Conservation (phyloP, 2,888 invertebrate genomes). For the Nomada hirtipes region DNA sequence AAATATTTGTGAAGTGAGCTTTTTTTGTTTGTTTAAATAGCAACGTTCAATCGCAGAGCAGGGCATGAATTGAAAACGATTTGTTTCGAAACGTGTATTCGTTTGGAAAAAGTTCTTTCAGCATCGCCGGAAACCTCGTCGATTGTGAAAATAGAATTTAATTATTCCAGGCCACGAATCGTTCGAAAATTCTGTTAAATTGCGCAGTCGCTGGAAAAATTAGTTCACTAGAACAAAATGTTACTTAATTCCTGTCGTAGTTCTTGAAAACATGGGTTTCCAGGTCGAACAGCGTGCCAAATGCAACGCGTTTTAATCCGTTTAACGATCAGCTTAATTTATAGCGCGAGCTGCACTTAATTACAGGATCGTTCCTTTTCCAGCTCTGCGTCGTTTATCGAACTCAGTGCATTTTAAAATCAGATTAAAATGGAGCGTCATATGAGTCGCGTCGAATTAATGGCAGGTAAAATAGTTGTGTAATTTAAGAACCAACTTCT, state of each 20-base stretch:
- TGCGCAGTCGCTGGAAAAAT: slow-evolving; percentile 1
- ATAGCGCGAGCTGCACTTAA: not conserved
- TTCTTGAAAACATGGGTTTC: slow-evolving; percentile 35
- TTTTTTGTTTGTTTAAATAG: no score
- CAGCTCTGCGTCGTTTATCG: not conserved
- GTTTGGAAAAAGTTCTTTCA: not conserved
- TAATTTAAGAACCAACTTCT: not conserved
- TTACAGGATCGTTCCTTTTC: slow-evolving; percentile 29
- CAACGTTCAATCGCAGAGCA: no score
- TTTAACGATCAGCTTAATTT: slow-evolving; percentile 39
- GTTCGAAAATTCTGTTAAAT: not conserved
- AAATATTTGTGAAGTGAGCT: no score
- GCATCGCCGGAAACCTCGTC: not conserved
- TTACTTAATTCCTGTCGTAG: slow-evolving; percentile 38
- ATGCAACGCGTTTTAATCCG: slow-evolving; percentile 24
- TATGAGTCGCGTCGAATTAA: not conserved
- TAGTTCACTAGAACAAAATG: slow-evolving; percentile 16
- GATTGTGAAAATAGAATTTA: not conserved
- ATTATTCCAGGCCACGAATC: not conserved
- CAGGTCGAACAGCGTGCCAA: slow-evolving; percentile 5
- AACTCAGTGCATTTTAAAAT: not conserved
- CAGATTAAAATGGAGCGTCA: not conserved
- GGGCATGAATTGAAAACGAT: no score
- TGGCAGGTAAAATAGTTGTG: not conserved
- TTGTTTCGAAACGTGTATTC: not conserved